A percentile compares a stretch with the other conserved stretches of the same genome.
phyloP scores from a whole-genome alignment of 2,888 invertebrate species.

The Folsomia candida region DNA sequence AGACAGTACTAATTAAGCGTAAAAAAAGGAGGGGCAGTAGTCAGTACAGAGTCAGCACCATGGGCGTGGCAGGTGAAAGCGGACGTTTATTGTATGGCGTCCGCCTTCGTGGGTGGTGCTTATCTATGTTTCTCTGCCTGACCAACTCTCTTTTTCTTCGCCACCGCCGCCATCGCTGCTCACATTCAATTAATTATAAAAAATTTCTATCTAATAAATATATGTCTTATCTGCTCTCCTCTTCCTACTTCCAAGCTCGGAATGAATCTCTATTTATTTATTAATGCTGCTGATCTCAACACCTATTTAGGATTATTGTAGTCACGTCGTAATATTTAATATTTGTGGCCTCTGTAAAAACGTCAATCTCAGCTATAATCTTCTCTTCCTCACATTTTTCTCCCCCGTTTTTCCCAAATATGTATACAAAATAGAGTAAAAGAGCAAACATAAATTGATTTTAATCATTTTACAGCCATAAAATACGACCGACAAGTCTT shows the following conservation, averaged over 20 bases:
- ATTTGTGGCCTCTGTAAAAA: not conserved
- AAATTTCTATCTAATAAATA: not conserved
- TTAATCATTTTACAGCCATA: slow-evolving; percentile 29
- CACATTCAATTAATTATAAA: not conserved
- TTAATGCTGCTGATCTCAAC: not conserved
- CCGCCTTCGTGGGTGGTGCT: not conserved
- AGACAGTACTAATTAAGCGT: too few relatives aligned
- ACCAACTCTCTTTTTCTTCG: not conserved
- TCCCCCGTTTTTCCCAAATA: too few relatives aligned
- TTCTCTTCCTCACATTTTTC: not conserved
- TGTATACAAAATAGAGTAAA: too few relatives aligned
- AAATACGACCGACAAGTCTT: slow-evolving; percentile 35
- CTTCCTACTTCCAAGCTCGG: too few relatives aligned
- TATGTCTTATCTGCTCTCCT: too few relatives aligned
- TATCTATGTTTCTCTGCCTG: not conserved
- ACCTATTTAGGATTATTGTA: not conserved
- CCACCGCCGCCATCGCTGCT: not conserved
- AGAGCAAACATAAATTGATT: too few relatives aligned
- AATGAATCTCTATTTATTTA: not conserved
- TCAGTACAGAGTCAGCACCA: too few relatives aligned
- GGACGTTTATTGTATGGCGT: too few relatives aligned
- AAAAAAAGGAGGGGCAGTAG: too few relatives aligned
- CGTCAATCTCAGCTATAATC: not conserved
- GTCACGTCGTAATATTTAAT: not conserved
- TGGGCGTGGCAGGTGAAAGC: too few relatives aligned